Evolutionary conservation across 2,113 vertebrate species (phyloP).

Genomic region (Brachyistius frenatus): DNA sequence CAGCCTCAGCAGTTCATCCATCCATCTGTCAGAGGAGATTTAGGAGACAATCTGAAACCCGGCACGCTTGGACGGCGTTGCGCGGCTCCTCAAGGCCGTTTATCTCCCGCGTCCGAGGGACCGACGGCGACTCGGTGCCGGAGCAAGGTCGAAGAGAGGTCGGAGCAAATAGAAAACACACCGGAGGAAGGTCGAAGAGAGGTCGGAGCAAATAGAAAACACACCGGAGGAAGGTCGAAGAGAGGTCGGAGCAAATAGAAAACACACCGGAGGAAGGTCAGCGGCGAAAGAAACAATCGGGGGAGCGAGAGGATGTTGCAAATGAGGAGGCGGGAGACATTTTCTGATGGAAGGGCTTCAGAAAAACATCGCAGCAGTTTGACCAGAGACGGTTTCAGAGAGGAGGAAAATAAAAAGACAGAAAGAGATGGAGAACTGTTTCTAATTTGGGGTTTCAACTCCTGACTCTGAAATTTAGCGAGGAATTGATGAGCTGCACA

Average conservation of each 20-base stretch:
- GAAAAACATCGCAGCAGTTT: not conserved
- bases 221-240: not conserved
- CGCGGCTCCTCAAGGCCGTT: constrained; percentile 41
- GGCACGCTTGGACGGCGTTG: constrained; percentile 50
- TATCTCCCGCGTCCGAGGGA: not conserved
- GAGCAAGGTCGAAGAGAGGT: not conserved
- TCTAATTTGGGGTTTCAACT: too few species aligned
- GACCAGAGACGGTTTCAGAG: not conserved
- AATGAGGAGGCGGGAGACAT: not conserved
- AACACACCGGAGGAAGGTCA: not conserved
- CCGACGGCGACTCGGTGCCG: too few species aligned
- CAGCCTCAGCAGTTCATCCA: constrained; percentile 55
- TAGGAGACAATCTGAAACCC: constrained; percentile 70
- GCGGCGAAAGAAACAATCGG: constrained; percentile 25
- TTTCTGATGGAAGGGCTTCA: not conserved
- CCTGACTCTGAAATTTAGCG: too few species aligned
- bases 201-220: not conserved
- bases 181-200: not conserved
- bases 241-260: not conserved
- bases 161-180: not conserved
- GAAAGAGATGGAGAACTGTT: not conserved
- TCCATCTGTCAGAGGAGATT: constrained; percentile 74
- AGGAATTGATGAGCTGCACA: not conserved
- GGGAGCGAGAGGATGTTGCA: not conserved
- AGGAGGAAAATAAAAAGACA: not conserved